Conservation (phyloP, 2,888 invertebrate species). For the Parnassius glacialis region DNA sequence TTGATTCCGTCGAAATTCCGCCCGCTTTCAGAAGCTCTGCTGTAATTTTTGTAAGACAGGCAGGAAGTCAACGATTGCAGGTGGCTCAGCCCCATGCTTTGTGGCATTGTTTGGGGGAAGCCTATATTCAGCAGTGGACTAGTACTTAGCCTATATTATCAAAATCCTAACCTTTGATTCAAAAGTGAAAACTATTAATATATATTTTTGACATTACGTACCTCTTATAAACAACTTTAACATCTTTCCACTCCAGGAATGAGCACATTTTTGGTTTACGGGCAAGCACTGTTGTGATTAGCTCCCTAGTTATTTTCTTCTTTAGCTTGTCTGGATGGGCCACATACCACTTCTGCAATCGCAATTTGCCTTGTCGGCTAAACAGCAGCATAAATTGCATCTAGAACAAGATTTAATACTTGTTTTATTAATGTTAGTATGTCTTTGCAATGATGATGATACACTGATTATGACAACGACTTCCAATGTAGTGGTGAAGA, state of each 20-base stretch:
- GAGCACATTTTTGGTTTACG: slow-evolving; percentile 99
- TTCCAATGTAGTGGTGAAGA: no score
- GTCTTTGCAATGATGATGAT: no score
- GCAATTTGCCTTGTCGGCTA: slow-evolving; percentile 98
- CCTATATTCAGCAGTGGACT: no score
- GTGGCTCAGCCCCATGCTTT: no score
- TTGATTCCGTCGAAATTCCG: no score
- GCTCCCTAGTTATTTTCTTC: slow-evolving; percentile 97
- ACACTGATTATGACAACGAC: no score
- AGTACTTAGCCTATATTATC: no score
- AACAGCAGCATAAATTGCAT: slow-evolving; percentile 99
- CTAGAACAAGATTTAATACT: slow-evolving; percentile 66
- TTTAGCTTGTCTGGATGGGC: slow-evolving; percentile 98
- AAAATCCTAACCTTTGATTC: not conserved
- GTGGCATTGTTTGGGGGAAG: no score
- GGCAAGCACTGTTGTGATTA: slow-evolving; percentile 96
- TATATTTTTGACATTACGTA: slow-evolving; percentile 49
- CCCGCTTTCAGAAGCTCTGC: no score
- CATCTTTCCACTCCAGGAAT: slow-evolving; percentile 99
- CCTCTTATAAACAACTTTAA: slow-evolving; percentile 99
- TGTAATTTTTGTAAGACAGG: no score
- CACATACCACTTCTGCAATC: slow-evolving; percentile 99
- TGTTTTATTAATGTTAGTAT: no score
- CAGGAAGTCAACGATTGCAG: no score
- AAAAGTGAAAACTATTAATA: not conserved